Percentiles rank a stretch among this genome's conserved stretches.
These are phyloP conservation scores for Drosophila ogumai DNA, from an alignment of 1,140 invertebrate genomes.

Conservation along the genomic window DNA sequence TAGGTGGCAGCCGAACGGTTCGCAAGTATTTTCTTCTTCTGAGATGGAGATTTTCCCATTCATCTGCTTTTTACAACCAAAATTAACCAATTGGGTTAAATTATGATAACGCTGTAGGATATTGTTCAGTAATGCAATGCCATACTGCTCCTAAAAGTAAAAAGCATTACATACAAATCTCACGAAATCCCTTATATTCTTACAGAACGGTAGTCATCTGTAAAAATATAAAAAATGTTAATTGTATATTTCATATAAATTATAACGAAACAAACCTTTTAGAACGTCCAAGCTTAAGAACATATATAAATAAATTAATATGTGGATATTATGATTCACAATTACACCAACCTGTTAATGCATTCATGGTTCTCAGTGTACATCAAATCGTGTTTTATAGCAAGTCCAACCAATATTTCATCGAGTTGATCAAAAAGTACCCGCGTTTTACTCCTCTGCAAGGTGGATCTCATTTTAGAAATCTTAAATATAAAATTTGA, in stretches of 20 bases:
- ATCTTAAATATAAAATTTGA: no score
- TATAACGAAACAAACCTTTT: not conserved
- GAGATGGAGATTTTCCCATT: not conserved
- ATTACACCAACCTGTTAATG: not conserved
- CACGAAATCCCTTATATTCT: not conserved
- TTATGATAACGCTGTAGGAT: not conserved
- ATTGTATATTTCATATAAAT: not conserved
- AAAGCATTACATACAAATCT: not conserved
- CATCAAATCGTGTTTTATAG: not conserved
- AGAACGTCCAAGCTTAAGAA: no score
- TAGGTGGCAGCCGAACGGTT: not conserved
- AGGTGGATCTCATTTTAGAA: not conserved
- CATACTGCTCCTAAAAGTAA: not conserved
- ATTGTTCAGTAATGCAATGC: not conserved
- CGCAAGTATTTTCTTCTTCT: not conserved
- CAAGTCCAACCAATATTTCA: not conserved
- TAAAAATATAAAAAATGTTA: not conserved
- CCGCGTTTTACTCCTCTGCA: not conserved
- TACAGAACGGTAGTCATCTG: not conserved
- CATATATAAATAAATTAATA: no score
- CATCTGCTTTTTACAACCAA: not conserved
- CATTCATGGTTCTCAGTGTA: not conserved
- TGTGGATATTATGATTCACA: no score
- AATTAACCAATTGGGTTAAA: not conserved
- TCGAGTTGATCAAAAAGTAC: not conserved